A percentile compares a stretch with the other conserved stretches of the same genome.
These are phyloP conservation scores for Siniperca scherzeri DNA, from an alignment of 2,797 vertebrate genomes.

Conservation along the genomic window DNA sequence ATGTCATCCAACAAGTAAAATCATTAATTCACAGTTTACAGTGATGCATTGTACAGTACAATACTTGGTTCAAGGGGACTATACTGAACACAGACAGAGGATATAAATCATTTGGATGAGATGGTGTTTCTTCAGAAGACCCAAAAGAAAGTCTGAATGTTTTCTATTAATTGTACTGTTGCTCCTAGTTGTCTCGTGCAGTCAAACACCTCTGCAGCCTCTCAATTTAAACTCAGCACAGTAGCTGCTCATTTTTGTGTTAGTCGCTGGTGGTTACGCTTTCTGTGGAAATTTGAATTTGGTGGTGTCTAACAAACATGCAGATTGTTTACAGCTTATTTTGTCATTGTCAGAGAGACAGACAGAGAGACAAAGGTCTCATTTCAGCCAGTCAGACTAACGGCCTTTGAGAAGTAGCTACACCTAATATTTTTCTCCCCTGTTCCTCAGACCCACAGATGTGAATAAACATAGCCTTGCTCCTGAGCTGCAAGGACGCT, in stretches of 20 bases:
- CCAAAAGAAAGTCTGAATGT: background rate
- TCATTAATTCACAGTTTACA: background rate
- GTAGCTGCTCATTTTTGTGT: background rate
- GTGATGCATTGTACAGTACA: background rate
- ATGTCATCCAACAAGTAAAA: background rate
- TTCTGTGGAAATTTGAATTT: slow-evolving; percentile 10
- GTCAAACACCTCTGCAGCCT: background rate
- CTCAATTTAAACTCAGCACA: slow-evolving; percentile 9
- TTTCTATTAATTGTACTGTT: slow-evolving; percentile 9
- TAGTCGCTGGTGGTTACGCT: background rate
- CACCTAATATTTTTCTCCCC: background rate
- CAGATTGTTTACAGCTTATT: slow-evolving; percentile 4
- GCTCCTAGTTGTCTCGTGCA: background rate
- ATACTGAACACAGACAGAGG: slow-evolving; percentile 2
- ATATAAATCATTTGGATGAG: background rate
- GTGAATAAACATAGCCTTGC: slow-evolving; percentile 26
- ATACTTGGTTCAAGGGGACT: background rate
- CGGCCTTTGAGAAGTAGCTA: background rate
- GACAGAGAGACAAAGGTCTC: background rate
- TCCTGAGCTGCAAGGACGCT: slow-evolving; percentile 15
- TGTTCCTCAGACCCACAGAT: slow-evolving; percentile 22
- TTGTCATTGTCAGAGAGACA: background rate
- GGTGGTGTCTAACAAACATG: background rate
- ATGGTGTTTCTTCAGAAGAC: background rate
- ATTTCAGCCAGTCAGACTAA: slow-evolving; percentile 6